Evolutionary conservation across 2,797 vertebrate genomes (phyloP).

Genomic region (Megalops cyprinoides): DNA sequence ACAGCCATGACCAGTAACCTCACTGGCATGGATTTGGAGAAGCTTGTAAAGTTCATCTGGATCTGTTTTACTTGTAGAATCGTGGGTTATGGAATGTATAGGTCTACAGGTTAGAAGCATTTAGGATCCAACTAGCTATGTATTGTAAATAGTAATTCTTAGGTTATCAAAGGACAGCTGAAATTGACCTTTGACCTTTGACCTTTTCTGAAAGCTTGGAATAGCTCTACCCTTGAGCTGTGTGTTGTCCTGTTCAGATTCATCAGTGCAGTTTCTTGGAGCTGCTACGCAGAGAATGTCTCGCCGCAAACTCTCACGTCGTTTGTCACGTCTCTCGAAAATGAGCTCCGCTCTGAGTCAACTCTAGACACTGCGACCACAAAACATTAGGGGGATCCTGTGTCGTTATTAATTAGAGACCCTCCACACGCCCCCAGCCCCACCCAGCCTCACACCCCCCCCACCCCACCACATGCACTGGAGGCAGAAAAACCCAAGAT

Average conservation of each 20-base stretch:
- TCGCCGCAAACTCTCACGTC: background rate
- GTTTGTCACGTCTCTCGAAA: slow-evolving; percentile 4
- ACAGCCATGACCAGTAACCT: background rate
- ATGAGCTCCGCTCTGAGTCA: background rate
- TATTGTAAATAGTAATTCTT: background rate
- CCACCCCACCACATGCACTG: background rate
- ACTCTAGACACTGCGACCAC: background rate
- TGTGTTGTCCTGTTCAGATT: background rate
- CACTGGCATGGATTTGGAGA: background rate
- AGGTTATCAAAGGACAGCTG: background rate
- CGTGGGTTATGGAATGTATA: too few relatives aligned
- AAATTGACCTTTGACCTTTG: background rate
- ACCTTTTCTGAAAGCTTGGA: background rate
- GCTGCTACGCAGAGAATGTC: background rate
- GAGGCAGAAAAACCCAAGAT: background rate
- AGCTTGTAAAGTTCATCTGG: too few relatives aligned
- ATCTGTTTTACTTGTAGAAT: too few relatives aligned
- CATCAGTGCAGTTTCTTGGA: too few relatives aligned
- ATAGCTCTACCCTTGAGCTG: background rate
- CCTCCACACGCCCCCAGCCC: too few relatives aligned
- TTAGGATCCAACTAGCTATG: background rate
- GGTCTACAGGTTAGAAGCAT: too few relatives aligned
- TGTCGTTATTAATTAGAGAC: background rate
- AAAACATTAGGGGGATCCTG: background rate
- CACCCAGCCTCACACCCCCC: too few relatives aligned